phyloP scores from a whole-genome alignment of 2,888 invertebrate species.

The Lysandra bellargus region DNA sequence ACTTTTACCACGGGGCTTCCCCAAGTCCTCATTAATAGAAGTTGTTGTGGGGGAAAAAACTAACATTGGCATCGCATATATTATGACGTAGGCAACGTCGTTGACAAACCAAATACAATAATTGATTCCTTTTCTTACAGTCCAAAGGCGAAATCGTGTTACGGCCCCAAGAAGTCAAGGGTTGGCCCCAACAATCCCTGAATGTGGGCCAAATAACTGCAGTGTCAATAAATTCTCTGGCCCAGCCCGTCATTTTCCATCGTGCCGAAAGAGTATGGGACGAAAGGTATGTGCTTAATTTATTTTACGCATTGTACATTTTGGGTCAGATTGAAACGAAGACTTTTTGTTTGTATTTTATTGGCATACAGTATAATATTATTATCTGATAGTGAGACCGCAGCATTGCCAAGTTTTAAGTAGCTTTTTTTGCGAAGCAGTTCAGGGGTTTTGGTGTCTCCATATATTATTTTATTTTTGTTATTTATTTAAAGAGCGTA shows the following conservation, averaged over 20 bases:
- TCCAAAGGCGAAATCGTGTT: constrained; percentile 75
- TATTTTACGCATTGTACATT: background rate
- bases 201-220: constrained; percentile 92
- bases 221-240: constrained; percentile 89
- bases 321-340: background rate
- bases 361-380: background rate
- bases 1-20: background rate
- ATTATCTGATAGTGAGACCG: too few relatives aligned
- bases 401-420: too few relatives aligned
- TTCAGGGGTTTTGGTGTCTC: too few relatives aligned
- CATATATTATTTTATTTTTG: background rate
- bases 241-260: constrained; percentile 92
- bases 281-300: constrained; percentile 73
- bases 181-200: constrained; percentile 81
- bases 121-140: constrained; percentile 44
- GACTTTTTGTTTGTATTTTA: background rate
- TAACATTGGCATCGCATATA: background rate
- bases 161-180: constrained; percentile 83
- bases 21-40: background rate
- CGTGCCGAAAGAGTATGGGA: constrained; percentile 90
- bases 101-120: background rate
- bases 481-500: background rate
- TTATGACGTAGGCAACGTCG: background rate
- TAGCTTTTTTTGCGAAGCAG: too few relatives aligned
- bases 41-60: background rate